Base-by-base conservation (phyloP, 2,888 invertebrate genomes). In the Laspeyria flexula region DNA sequence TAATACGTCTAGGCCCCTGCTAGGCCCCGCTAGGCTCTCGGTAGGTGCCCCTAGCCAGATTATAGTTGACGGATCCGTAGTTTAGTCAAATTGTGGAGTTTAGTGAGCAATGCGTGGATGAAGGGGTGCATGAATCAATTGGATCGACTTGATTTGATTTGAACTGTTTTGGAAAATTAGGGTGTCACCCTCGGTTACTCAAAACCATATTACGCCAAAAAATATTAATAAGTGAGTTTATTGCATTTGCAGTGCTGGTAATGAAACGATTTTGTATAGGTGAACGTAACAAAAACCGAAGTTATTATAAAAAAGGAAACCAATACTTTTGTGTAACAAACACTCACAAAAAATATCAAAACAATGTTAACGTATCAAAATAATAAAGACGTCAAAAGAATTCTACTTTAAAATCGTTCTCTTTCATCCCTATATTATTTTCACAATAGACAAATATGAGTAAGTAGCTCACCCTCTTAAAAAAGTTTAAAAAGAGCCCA, bases 51-150 rank as follows among this genome's bases (percentile, higher is more conserved):
- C n/a, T n/a, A n/a, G n/a, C 60, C 64, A 71, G 78, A 77, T 81
- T 81, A 79, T 64, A 68, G 68, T 70, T 78, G 78, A 83, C 79
- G 77, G 71, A 80, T 82, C 79, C 79, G 71, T 78, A 81, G 81
- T 81, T 85, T 83, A 85, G 78, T 73, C 83, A 84, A 85, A 85
- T 85, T 77, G 73, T 69, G 69, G 72, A 81, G 82, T 84, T 83
- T 81, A 78, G 70, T 70, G 72, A 71, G 71, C 70, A 65, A 71
- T 52, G 15, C 43, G 13, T 30, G 50, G 35, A 56, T 59, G 53
- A 58, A 54, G 51, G 58, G 62, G 57, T 72, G 57, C 60, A 65
- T 61, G 43, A 44, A 67, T 42, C 65, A 71, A 73, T 71, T 67
- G 73, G 71, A 21, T 33, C 27, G 12, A 23, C 57, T 43, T 42